Percentiles rank a stretch among this genome's conserved stretches.
Evolutionary conservation across 2,797 vertebrate species (phyloP).

Genomic region (Pipistrellus pipistrellus): DNA sequence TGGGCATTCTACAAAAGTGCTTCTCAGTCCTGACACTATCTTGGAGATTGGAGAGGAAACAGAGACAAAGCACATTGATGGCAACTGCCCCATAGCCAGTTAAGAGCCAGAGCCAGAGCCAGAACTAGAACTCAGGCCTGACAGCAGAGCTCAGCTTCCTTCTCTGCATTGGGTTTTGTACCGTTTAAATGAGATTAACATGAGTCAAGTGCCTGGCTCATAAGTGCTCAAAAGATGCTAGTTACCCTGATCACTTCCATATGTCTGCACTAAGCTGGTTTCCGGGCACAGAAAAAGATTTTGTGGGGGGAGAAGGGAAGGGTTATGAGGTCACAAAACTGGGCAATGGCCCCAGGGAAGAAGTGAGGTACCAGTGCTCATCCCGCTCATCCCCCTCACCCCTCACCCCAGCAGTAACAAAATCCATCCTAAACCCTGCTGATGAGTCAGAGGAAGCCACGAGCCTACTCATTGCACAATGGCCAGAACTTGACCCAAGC

Average conservation of each 20-base stretch:
- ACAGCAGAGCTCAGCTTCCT: background rate
- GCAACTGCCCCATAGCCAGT: background rate
- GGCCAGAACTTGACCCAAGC: background rate
- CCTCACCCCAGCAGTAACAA: background rate
- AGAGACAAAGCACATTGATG: background rate
- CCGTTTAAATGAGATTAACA: background rate
- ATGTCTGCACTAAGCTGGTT: background rate
- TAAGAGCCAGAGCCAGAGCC: background rate
- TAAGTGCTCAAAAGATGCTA: background rate
- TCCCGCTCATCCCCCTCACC: background rate
- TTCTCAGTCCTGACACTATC: background rate
- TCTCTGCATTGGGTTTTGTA: background rate
- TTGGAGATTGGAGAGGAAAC: background rate
- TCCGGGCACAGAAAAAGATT: background rate
- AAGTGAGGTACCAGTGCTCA: background rate
- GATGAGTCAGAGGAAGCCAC: constrained; percentile 68
- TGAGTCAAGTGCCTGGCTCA: background rate
- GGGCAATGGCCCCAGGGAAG: background rate
- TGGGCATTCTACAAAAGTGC: background rate
- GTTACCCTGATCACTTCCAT: background rate
- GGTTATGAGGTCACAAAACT: background rate
- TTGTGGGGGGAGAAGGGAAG: background rate
- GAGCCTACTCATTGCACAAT: constrained; percentile 15
- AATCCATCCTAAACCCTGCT: constrained; percentile 8
- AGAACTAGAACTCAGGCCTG: background rate